A percentile compares a stretch with the other conserved stretches of the same genome.
phyloP scores from a whole-genome alignment of 2,888 invertebrate species.

The Eilema depressum region DNA sequence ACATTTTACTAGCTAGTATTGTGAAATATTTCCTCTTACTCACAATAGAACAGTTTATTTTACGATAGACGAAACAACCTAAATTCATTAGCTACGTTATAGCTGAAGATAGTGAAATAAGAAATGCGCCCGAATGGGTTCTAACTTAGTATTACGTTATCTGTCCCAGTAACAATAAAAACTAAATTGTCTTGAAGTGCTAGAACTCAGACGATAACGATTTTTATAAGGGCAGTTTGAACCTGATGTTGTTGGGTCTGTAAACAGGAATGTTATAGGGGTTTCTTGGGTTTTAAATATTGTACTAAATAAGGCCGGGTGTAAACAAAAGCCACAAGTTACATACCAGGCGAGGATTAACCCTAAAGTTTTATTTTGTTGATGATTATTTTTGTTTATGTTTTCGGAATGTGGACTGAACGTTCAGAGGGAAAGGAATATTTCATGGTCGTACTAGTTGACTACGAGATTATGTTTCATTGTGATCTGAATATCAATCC shows the following conservation, averaged over 20 bases:
- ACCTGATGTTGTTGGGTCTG: not conserved
- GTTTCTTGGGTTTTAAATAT: not conserved
- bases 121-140: slow-evolving; percentile 3
- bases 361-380: slow-evolving; percentile 4
- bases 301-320: not conserved
- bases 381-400: not conserved
- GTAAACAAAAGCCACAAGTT: not conserved
- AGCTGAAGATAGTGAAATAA: not conserved
- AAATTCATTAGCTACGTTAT: slow-evolving; percentile 10
- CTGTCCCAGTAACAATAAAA: slow-evolving; percentile 4
- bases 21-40: not conserved
- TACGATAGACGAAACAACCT: not conserved
- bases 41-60: slow-evolving; percentile 1
- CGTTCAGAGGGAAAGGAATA: not conserved
- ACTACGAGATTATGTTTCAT: not conserved
- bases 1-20: slow-evolving; percentile 1
- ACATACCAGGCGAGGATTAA: not conserved
- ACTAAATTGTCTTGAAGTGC: not conserved
- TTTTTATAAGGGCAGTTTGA: not conserved
- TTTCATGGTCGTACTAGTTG: not conserved
- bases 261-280: not conserved
- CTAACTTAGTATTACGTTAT: slow-evolving; percentile 6
- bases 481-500: not conserved
- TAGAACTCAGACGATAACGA: not conserved
- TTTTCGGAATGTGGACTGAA: not conserved